phyloP scores from a whole-genome alignment of 2,113 vertebrate genomes.

The Eclectus roratus region DNA sequence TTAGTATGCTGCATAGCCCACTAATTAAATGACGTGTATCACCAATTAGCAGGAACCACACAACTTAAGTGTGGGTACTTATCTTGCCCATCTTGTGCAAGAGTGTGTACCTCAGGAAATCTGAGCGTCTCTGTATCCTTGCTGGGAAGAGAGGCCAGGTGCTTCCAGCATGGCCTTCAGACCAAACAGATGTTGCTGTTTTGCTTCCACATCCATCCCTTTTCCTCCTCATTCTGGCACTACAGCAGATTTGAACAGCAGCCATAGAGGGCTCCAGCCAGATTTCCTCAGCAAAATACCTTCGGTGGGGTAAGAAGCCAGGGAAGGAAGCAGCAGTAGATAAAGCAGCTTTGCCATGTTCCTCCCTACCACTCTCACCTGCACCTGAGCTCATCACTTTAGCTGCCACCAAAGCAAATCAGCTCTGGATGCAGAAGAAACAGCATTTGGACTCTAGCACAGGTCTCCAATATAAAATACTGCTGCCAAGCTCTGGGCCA shows the following conservation, averaged over 20 bases:
- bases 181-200: neutral
- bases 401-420: constrained; percentile 24
- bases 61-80: neutral
- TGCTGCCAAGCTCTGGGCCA: constrained; percentile 54
- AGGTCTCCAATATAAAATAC: constrained; percentile 25
- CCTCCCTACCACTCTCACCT: neutral
- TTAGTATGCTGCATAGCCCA: neutral
- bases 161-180: constrained; percentile 10
- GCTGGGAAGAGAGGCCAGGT: neutral
- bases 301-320: neutral
- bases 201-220: constrained; percentile 12
- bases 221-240: constrained; percentile 18
- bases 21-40: neutral
- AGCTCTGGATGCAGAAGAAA: constrained; percentile 1
- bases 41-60: neutral
- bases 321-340: neutral
- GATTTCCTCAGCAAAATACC: constrained; percentile 37
- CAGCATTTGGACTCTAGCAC: constrained; percentile 1
- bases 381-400: neutral
- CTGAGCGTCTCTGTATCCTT: neutral
- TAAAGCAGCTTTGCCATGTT: neutral
- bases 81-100: neutral
- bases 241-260: constrained; percentile 24
- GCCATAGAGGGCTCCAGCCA: neutral
- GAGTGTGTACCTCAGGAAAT: neutral